Base-by-base conservation (phyloP, 2,888 invertebrate genomes). In the Phyllotreta cruciferae region DNA sequence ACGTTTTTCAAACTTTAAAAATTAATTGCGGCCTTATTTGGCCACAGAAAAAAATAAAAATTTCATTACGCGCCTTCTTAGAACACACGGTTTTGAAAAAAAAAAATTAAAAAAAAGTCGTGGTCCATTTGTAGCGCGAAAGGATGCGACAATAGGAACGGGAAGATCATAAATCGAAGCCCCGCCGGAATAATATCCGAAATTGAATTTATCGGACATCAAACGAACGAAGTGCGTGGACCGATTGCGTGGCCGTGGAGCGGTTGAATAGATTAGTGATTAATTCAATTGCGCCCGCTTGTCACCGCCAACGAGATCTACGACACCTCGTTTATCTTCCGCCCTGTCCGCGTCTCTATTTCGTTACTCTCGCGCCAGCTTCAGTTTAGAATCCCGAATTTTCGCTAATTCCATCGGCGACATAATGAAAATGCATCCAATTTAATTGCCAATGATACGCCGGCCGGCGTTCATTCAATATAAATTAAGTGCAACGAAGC, bases 281-380 rank as follows among this genome's bases (percentile, higher is more conserved):
- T 63, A 63, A 63, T 58, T 63, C 53, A 58, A 58, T 63, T 57
- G 58, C 47, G 38, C 24, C 49, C 49, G n/a, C 41, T 41, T 52
- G 58, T 52, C 58, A 60, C 52, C 58, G 42, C 36, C 37, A 60
- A 60, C 44, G 52, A 60, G 53, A 60, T 53, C 42, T 53, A 42
- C 52, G 44, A 52, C 52, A 53, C 60, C 58, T 58, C 58, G 49
- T 58, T 58, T 58, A 50, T 58, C 58, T 58, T 58, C 9, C 10
- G 52, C n/a, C 34, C 49, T 35, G 10, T 14, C 49, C 49, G 11
- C 35, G 14, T 58, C 42, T 52, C 42, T 52, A 52, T 56, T 58
- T 39, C 58, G 58, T 9, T 50, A 39, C 58, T 10, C 11, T 11
- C 42, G 24, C 24, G n/a, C n/a, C n/a, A n/a, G n/a, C n/a, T n/a